Conservation (phyloP, 2,797 vertebrate species). For the Enteromius viviparus region DNA sequence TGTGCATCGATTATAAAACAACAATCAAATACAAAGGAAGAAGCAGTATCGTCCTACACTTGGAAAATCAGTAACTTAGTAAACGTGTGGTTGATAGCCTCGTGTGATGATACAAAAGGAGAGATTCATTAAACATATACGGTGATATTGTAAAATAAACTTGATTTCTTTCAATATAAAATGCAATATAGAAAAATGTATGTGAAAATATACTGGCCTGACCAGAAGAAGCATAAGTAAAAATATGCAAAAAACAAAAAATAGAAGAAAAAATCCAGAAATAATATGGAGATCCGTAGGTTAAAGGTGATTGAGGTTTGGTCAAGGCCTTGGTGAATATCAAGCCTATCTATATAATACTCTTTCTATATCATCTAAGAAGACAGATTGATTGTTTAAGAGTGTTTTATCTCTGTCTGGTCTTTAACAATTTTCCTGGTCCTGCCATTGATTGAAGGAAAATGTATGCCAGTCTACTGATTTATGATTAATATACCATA, state of each 20-base stretch:
- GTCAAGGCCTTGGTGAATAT: conserved; percentile 37
- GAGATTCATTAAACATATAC: background rate
- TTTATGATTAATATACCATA: conserved; percentile 28
- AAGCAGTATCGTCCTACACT: background rate
- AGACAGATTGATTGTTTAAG: background rate
- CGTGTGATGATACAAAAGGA: background rate
- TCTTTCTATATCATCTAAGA: too few species aligned
- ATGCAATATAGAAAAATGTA: conserved; percentile 7
- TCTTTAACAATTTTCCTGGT: conserved; percentile 51
- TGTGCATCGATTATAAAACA: background rate
- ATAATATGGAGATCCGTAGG: background rate
- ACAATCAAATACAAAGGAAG: background rate
- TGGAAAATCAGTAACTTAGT: background rate
- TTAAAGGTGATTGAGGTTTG: background rate
- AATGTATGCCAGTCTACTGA: conserved; percentile 22
- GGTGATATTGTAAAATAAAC: background rate
- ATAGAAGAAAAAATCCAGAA: background rate
- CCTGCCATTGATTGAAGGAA: conserved; percentile 59
- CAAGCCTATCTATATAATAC: background rate
- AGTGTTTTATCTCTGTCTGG: too few species aligned
- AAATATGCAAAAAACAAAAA: background rate
- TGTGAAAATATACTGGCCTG: conserved; percentile 2
- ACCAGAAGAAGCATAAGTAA: background rate
- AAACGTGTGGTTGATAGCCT: background rate
- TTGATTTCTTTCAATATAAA: conserved; percentile 11